Evolutionary conservation across 2,113 vertebrate species (phyloP).

Genomic region (Columba janthina): DNA sequence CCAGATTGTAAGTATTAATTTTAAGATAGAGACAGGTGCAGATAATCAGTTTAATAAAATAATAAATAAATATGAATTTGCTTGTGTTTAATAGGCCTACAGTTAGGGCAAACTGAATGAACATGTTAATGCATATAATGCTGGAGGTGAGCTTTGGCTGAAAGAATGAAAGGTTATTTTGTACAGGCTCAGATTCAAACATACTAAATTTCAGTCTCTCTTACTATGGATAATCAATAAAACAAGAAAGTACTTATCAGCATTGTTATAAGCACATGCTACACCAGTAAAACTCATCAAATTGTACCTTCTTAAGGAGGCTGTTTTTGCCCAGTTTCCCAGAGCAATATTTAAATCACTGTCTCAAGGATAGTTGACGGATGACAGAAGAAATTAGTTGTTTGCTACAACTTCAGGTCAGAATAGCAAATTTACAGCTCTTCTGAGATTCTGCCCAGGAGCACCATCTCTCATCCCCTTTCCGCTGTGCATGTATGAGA

Average conservation of each 20-base stretch:
- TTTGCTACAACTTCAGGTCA: not conserved
- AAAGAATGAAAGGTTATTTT: not conserved
- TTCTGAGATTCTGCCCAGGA: not conserved
- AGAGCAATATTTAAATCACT: not conserved
- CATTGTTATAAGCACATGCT: not conserved
- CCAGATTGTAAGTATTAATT: not conserved
- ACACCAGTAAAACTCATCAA: rapidly evolving
- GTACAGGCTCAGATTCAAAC: not conserved
- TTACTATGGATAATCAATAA: not conserved
- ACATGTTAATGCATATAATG: not conserved
- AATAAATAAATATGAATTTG: not conserved
- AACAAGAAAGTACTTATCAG: not conserved
- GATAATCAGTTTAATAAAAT: not conserved
- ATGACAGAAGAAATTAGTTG: not conserved
- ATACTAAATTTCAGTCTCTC: not conserved
- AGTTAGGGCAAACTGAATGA: not conserved
- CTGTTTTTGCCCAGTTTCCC: not conserved
- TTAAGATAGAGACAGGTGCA: not conserved
- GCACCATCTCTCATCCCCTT: not conserved
- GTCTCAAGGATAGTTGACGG: not conserved
- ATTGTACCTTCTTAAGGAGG: not conserved
- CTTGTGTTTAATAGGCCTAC: not conserved
- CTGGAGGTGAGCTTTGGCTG: rapidly evolving
- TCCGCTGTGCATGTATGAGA: rapidly evolving
- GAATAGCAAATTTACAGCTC: not conserved